These are phyloP conservation scores for Chrysaora quinquecirrha DNA, from an alignment of 30 jellyfish, hydroid and myxozoan genomes.

Conservation along the genomic window DNA sequence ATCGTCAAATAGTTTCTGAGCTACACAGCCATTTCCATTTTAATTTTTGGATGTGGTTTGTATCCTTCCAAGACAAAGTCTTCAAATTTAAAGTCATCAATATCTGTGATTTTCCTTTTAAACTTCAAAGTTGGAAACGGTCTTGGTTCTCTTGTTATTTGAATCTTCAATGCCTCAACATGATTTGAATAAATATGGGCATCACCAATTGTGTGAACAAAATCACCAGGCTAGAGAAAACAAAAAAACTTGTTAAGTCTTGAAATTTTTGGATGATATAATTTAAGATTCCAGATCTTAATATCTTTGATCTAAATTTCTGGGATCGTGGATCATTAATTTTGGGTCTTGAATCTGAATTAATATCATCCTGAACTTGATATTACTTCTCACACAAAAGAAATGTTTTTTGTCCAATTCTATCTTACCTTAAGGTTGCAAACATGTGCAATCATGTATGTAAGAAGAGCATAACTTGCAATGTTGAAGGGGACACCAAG, in stretches of 20 bases:
- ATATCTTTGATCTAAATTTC: too few species aligned
- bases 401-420: too few species aligned
- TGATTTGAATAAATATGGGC: slow-evolving; percentile 92
- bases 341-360: too few species aligned
- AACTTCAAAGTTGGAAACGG: slow-evolving; percentile 84
- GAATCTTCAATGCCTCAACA: slow-evolving; percentile 83
- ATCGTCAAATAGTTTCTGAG: too few species aligned
- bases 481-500: slow-evolving; percentile 98
- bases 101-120: slow-evolving; percentile 81
- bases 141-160: slow-evolving; percentile 92
- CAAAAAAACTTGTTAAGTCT: too few species aligned
- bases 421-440: slow-evolving; percentile 90
- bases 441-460: slow-evolving; percentile 91
- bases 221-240: slow-evolving; percentile 88
- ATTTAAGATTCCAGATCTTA: too few species aligned
- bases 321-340: too few species aligned
- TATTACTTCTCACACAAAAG: too few species aligned
- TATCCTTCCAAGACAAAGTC: slow-evolving; percentile 87
- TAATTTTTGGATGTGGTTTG: slow-evolving; percentile 91
- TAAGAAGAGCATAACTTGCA: slow-evolving; percentile 95
- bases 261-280: too few species aligned
- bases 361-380: too few species aligned
- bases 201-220: slow-evolving; percentile 95
- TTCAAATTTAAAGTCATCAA: slow-evolving; percentile 90
- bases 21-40: slow-evolving; percentile 96